phyloP scores from a whole-genome alignment of 2,797 vertebrate species.

The Apogon hyalosoma region DNA sequence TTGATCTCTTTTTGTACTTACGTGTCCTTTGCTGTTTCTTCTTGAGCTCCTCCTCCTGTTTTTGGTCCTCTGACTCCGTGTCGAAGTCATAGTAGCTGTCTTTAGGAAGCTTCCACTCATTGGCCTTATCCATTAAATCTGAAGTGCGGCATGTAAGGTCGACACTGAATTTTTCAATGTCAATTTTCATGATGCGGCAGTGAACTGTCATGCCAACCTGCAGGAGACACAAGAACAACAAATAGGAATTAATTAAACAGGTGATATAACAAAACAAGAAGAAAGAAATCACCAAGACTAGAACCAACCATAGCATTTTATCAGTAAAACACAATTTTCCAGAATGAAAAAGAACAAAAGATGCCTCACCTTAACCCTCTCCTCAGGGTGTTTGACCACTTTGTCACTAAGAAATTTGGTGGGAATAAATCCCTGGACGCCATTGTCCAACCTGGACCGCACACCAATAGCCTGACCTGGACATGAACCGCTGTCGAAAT shows the following conservation, averaged over 20 bases:
- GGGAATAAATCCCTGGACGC: slow-evolving; percentile 97
- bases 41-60: slow-evolving; percentile 94
- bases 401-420: slow-evolving; percentile 99
- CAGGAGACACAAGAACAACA: slow-evolving; percentile 1
- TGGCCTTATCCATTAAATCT: slow-evolving; percentile 96
- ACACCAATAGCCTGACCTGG: slow-evolving; percentile 98
- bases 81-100: slow-evolving; percentile 99
- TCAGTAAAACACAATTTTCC: neutral
- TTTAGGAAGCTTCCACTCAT: slow-evolving; percentile 98
- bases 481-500: slow-evolving; percentile 98
- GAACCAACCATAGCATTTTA: neutral
- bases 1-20: slow-evolving; percentile 77
- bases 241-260: neutral
- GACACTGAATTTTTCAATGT: slow-evolving; percentile 98
- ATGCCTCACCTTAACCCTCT: slow-evolving; percentile 93
- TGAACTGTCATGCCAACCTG: slow-evolving; percentile 99
- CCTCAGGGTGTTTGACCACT: slow-evolving; percentile 97
- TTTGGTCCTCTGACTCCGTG: slow-evolving; percentile 92
- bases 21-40: slow-evolving; percentile 97
- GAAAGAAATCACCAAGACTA: neutral
- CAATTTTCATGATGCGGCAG: slow-evolving; percentile 99
- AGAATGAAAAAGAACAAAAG: neutral
- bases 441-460: slow-evolving; percentile 94
- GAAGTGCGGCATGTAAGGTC: slow-evolving; percentile 98
- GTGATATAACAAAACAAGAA: neutral